Evolutionary conservation across 1,140 invertebrate species (phyloP).

Genomic region (Bombus cullumanus): DNA sequence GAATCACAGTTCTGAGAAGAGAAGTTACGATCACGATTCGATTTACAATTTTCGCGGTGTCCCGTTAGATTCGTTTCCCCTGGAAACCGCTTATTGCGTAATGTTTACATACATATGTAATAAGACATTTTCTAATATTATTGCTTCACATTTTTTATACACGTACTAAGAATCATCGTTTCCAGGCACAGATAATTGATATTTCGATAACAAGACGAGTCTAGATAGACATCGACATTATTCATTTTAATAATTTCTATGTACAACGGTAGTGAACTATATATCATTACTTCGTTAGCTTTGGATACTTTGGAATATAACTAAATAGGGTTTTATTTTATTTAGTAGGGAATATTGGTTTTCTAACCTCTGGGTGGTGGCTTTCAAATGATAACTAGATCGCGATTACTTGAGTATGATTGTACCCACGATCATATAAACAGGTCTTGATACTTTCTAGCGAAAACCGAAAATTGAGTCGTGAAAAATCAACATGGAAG

Average conservation of each 20-base stretch:
- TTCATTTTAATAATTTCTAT: conserved; percentile 28
- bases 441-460: no score
- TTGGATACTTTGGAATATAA: conserved; percentile 4
- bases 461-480: no score
- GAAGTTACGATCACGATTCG: background rate
- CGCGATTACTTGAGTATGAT: background rate
- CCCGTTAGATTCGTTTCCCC: conserved; percentile 33
- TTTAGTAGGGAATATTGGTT: conserved; percentile 15
- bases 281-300: conserved; percentile 14
- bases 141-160: conserved; percentile 22
- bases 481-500: no score
- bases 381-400: background rate
- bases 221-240: background rate
- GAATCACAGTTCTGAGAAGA: background rate
- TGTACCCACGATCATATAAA: no score
- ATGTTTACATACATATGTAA: conserved; percentile 54
- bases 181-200: background rate
- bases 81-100: conserved; percentile 55
- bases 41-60: conserved; percentile 28
- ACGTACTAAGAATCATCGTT: background rate
- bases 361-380: background rate
- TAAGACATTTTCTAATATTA: conserved; percentile 30
- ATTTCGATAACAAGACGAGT: background rate
- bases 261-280: background rate
- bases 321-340: background rate